These are phyloP conservation scores for Peromyscus aztecus DNA, from an alignment of 2,797 vertebrate species.

Conservation along the genomic window DNA sequence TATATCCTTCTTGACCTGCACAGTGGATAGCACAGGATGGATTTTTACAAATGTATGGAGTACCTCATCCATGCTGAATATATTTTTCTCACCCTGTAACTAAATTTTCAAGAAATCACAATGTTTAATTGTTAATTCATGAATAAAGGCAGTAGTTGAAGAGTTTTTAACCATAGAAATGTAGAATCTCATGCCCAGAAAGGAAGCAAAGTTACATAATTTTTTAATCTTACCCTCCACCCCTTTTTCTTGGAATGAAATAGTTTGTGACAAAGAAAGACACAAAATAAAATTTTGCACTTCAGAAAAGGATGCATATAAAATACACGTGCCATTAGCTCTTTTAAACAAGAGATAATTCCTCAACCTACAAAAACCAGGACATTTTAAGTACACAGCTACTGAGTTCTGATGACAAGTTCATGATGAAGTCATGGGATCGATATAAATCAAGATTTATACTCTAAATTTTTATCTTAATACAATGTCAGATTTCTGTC, in stretches of 20 bases:
- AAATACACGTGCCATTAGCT: neutral
- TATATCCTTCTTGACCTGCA: neutral
- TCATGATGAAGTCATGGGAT: neutral
- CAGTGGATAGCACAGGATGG: neutral
- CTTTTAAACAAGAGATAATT: constrained; percentile 1
- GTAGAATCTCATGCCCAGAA: constrained; percentile 58
- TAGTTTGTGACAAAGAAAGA: constrained; percentile 47
- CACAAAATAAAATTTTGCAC: constrained; percentile 58
- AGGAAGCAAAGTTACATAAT: constrained; percentile 62
- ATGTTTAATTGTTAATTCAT: constrained; percentile 53
- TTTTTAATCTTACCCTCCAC: neutral
- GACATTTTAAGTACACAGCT: neutral
- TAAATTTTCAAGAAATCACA: constrained; percentile 71
- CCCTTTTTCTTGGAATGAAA: constrained; percentile 57
- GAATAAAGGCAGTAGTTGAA: constrained; percentile 72
- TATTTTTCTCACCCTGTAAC: constrained; percentile 60
- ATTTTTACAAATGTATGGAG: neutral
- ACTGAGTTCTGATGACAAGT: constrained; percentile 13
- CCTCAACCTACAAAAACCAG: constrained; percentile 34
- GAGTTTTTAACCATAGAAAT: constrained; percentile 67
- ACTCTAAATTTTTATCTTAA: neutral
- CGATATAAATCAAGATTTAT: neutral
- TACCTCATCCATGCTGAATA: constrained; percentile 57
- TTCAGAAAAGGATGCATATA: constrained; percentile 64
- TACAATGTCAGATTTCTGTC: neutral